These are phyloP conservation scores for Smutsia temminckii DNA, from an alignment of 2,797 vertebrate genomes.

Conservation along the genomic window DNA sequence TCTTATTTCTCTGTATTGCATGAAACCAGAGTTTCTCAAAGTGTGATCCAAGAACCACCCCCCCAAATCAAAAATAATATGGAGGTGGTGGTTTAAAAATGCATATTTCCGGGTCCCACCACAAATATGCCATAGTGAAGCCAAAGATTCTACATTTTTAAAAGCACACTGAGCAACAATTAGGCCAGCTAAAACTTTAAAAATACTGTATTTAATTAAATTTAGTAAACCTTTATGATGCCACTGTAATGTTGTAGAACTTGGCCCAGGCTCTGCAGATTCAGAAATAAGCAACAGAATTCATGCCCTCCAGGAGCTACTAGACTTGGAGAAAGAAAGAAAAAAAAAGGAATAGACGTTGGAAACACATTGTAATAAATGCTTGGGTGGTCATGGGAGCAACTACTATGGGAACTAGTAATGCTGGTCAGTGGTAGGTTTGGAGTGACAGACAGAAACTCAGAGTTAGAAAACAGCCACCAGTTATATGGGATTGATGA, in stretches of 20 bases:
- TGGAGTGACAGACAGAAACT: neutral
- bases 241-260: neutral
- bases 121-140: neutral
- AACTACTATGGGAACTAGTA: neutral
- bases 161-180: neutral
- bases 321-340: neutral
- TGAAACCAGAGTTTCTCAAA: neutral
- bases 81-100: neutral
- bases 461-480: neutral
- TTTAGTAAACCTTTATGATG: neutral
- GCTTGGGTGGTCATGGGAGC: neutral
- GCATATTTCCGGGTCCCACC: neutral
- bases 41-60: neutral
- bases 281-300: neutral
- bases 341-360: neutral
- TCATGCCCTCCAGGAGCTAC: neutral
- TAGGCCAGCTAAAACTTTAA: neutral
- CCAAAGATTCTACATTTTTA: neutral
- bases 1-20: neutral
- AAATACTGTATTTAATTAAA: neutral
- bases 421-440: too few species aligned
- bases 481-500: neutral
- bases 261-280: neutral
- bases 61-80: neutral
- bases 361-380: neutral